These are phyloP conservation scores for Drosophila anceps DNA, from an alignment of 2,888 invertebrate species.

Conservation along the genomic window DNA sequence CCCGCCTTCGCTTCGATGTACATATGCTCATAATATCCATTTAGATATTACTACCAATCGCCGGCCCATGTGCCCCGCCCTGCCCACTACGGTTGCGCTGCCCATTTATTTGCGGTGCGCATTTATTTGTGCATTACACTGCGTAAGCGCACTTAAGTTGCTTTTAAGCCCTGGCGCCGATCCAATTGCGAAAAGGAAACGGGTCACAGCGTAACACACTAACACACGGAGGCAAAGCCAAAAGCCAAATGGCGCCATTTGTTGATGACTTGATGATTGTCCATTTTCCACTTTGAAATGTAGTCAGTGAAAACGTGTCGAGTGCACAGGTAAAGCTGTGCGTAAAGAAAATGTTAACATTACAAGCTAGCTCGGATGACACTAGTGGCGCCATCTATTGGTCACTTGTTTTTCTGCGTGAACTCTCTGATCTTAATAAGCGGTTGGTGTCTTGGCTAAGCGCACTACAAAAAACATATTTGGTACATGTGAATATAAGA, in stretches of 20 bases:
- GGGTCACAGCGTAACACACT: slow-evolving; percentile 29
- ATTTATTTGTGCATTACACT: slow-evolving; percentile 78
- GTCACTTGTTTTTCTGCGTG: not conserved
- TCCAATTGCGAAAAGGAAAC: slow-evolving; percentile 75
- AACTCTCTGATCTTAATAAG: slow-evolving; percentile 20
- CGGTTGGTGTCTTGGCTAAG: slow-evolving; percentile 43
- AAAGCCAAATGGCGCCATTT: slow-evolving; percentile 61
- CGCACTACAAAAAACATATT: not conserved
- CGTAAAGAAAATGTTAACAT: slow-evolving; percentile 10
- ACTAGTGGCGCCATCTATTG: slow-evolving; percentile 54
- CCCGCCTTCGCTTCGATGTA: slow-evolving; percentile 27
- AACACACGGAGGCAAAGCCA: slow-evolving; percentile 26
- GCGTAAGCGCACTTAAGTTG: slow-evolving; percentile 76
- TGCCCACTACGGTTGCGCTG: slow-evolving; percentile 5
- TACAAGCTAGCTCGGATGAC: not conserved
- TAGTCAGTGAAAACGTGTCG: slow-evolving; percentile 9
- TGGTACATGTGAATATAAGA: slow-evolving; percentile 10
- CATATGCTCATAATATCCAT: slow-evolving; percentile 78
- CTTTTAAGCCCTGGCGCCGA: slow-evolving; percentile 82
- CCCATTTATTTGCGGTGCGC: slow-evolving; percentile 55
- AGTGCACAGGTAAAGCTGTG: slow-evolving; percentile 29
- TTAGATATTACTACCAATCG: slow-evolving; percentile 74
- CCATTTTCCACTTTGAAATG: slow-evolving; percentile 30
- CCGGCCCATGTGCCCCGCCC: slow-evolving; percentile 24
- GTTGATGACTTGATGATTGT: slow-evolving; percentile 53